A percentile compares a stretch with the other conserved stretches of the same genome.
phyloP scores from a whole-genome alignment of 2,888 invertebrate species.

The Plusia festucae region DNA sequence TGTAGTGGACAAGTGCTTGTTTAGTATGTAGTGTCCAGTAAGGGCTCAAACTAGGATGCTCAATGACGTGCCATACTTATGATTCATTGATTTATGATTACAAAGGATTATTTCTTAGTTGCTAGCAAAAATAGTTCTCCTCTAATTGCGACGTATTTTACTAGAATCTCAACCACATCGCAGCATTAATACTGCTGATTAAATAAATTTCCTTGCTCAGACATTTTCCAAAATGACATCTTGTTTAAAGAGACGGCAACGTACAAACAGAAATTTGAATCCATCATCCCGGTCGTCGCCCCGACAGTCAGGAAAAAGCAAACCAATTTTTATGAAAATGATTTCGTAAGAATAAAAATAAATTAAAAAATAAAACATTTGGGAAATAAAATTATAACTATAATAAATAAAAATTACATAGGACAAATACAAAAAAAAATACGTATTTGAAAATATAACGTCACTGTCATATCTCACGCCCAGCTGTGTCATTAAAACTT shows the following conservation, averaged over 20 bases:
- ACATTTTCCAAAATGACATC: neutral
- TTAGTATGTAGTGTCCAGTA: no score
- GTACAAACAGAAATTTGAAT: constrained; percentile 15
- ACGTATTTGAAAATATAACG: neutral
- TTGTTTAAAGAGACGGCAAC: constrained; percentile 6
- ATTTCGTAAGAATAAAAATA: neutral
- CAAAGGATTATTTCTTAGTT: neutral
- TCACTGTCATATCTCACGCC: neutral
- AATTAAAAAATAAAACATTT: no score
- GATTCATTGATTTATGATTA: no score
- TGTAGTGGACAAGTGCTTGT: no score
- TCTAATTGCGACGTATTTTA: neutral
- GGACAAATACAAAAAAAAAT: no score
- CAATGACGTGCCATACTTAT: no score
- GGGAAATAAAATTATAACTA: no score
- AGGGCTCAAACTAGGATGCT: no score
- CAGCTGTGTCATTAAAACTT: neutral
- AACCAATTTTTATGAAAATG: constrained; percentile 7
- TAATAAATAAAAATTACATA: no score
- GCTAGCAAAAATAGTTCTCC: neutral
- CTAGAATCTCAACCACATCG: neutral
- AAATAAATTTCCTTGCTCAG: neutral
- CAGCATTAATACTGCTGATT: neutral
- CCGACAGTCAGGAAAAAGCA: neutral
- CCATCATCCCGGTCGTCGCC: constrained; percentile 30